phyloP scores from a whole-genome alignment of 35 echinoderm and acorn worm species.

The Anneissia japonica region DNA sequence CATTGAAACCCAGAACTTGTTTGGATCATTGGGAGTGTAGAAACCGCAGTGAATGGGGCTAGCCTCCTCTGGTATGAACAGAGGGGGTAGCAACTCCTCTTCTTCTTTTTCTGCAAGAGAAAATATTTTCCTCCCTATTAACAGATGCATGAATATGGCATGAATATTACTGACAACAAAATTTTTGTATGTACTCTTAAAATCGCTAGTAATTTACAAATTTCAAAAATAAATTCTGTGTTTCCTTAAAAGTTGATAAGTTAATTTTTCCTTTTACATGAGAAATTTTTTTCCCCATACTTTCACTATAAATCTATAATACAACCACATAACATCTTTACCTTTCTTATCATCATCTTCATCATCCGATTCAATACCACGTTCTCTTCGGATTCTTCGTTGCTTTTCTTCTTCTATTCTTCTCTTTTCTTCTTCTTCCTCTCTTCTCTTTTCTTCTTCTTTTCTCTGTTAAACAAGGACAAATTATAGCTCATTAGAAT shows the following conservation, averaged over 20 bases:
- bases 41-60: conserved; percentile 78
- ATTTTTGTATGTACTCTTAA: too few species aligned
- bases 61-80: conserved; percentile 86
- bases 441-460: conserved; percentile 75
- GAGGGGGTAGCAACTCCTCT: conserved; percentile 56
- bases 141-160: neutral
- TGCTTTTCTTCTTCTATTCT: conserved; percentile 66
- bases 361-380: conserved; percentile 91
- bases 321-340: neutral
- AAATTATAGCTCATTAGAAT: too few species aligned
- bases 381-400: conserved; percentile 58
- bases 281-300: too few species aligned
- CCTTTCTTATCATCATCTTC: conserved; percentile 91
- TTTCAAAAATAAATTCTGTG: too few species aligned
- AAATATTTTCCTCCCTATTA: neutral
- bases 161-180: too few species aligned
- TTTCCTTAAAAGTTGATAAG: too few species aligned
- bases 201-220: too few species aligned
- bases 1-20: conserved; percentile 99
- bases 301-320: too few species aligned
- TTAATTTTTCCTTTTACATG: too few species aligned
- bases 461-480: conserved; percentile 61
- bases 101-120: conserved; percentile 42
- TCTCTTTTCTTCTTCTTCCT: conserved; percentile 60
- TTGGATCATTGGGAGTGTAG: conserved; percentile 72